Evolutionary conservation across 1,140 invertebrate genomes (phyloP), one percentile per base, ranked within the genome.

Genomic region (Halictus rubicundus): DNA sequence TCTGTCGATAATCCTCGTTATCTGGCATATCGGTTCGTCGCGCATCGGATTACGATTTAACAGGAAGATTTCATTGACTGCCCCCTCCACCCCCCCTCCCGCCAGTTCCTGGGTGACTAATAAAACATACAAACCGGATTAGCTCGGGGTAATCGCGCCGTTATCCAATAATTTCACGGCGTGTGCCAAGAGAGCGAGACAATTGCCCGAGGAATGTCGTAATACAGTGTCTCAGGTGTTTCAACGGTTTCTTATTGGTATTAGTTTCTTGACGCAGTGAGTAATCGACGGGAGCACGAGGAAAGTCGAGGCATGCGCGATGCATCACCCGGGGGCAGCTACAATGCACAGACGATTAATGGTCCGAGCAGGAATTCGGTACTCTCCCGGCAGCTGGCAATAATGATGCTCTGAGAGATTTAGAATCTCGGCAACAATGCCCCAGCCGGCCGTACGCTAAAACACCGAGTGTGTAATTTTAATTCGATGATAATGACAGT

Each of bases 341-440:
- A 42, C 63, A 23, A 12, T 42, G 21, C 32, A 14, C 37, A 42
- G 21, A 39, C 63, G 37, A 64, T 37, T 60, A 68, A 76, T 76
- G 39, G 54, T 23, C 25, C 5, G 65, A 32, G 27, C 46, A 69
- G 65, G 54, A 69, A 76, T 37, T 66, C 21, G 19, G 65, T 4
- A 19, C 37, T 23, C 21, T 25, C 5, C 12, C 27, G n/a, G 39
- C n/a, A 66, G 39, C 23, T 46, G 64, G 64, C n/a, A 75, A 65
- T 65, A 65, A 52, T 21, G 63, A 42, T 46, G 64, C 39, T 46
- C n/a, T 21, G 64, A 46, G 39, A 25, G 39, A 66, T 63, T 63
- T 63, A 63, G 25, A 63, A 6, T 23, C n/a, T 25, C 39, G 10
- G 39, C 42, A 66, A 39, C 23, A 39, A 66, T 66, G 14, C 23